Conservation (phyloP, 1,140 invertebrate genomes). For the Megathymus violae region DNA sequence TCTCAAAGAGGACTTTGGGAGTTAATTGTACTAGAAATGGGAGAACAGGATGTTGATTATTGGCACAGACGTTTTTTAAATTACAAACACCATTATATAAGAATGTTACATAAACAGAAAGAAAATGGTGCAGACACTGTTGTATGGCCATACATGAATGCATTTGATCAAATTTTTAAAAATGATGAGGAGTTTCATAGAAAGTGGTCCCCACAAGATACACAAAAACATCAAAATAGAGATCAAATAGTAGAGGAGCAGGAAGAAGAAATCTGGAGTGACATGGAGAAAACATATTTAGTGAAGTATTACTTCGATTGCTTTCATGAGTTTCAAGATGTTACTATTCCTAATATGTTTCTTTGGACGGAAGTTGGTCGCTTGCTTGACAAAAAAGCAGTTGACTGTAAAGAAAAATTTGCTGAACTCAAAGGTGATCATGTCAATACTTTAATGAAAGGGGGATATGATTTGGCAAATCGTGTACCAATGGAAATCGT, state of each 20-base stretch:
- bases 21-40: slow-evolving; percentile 64
- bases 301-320: slow-evolving; percentile 74
- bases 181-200: slow-evolving; percentile 66
- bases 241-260: background rate
- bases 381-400: slow-evolving; percentile 60
- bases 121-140: slow-evolving; percentile 49
- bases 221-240: background rate
- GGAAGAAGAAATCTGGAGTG: slow-evolving; percentile 52
- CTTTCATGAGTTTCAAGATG: slow-evolving; percentile 71
- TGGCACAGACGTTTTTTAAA: slow-evolving; percentile 77
- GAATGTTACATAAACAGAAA: slow-evolving; percentile 60
- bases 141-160: slow-evolving; percentile 69
- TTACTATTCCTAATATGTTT: slow-evolving; percentile 65
- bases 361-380: slow-evolving; percentile 75
- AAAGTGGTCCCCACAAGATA: slow-evolving; percentile 44
- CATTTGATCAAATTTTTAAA: slow-evolving; percentile 71
- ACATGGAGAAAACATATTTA: slow-evolving; percentile 61
- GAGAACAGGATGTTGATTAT: slow-evolving; percentile 63
- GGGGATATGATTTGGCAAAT: slow-evolving; percentile 51
- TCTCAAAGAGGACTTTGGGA: slow-evolving; percentile 64
- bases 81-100: slow-evolving; percentile 72
- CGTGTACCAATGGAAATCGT: slow-evolving; percentile 62
- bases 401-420: slow-evolving; percentile 61
- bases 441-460: slow-evolving; percentile 55
- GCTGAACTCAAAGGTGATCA: slow-evolving; percentile 57